A percentile compares a stretch with the other conserved stretches of the same genome.
These are phyloP conservation scores for Brotula barbata DNA, from an alignment of 2,797 vertebrate species.

Conservation along the genomic window DNA sequence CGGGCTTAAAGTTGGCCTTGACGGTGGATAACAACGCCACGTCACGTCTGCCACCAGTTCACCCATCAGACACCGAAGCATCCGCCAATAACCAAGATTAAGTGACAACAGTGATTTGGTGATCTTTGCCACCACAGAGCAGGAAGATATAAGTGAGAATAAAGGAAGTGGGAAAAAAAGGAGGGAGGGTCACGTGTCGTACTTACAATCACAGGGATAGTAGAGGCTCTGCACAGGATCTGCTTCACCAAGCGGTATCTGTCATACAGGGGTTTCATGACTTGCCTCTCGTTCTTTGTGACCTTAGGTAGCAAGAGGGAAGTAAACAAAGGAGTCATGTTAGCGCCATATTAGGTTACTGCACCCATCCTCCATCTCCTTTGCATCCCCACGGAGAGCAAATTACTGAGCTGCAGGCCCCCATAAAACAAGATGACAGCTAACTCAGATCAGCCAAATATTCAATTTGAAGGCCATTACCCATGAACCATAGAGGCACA, in stretches of 20 bases:
- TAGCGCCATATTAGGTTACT: conserved; percentile 17
- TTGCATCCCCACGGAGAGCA: background rate
- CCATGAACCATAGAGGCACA: background rate
- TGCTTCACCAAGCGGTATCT: conserved; percentile 96
- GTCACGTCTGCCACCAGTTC: conserved; percentile 21
- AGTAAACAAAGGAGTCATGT: conserved; percentile 20
- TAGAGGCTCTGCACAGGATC: conserved; percentile 91
- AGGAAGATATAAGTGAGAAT: background rate
- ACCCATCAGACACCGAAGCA: conserved; percentile 38
- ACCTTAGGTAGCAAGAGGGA: conserved; percentile 75
- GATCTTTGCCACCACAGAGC: conserved; percentile 10
- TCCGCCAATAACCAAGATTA: conserved; percentile 42
- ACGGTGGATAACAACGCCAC: conserved; percentile 28
- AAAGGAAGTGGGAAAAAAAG: background rate
- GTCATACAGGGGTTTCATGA: conserved; percentile 98
- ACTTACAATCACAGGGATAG: conserved; percentile 96
- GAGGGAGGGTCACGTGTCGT: background rate
- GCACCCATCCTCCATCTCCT: background rate
- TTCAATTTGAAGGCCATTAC: conserved; percentile 15
- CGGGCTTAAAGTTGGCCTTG: conserved; percentile 33
- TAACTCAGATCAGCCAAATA: conserved; percentile 11
- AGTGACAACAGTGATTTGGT: conserved; percentile 9
- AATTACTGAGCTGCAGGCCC: background rate
- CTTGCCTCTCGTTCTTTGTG: conserved; percentile 89
- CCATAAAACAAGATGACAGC: conserved; percentile 36